Base-by-base conservation (phyloP, 2,113 vertebrate species). In the Irena cyanogastra region DNA sequence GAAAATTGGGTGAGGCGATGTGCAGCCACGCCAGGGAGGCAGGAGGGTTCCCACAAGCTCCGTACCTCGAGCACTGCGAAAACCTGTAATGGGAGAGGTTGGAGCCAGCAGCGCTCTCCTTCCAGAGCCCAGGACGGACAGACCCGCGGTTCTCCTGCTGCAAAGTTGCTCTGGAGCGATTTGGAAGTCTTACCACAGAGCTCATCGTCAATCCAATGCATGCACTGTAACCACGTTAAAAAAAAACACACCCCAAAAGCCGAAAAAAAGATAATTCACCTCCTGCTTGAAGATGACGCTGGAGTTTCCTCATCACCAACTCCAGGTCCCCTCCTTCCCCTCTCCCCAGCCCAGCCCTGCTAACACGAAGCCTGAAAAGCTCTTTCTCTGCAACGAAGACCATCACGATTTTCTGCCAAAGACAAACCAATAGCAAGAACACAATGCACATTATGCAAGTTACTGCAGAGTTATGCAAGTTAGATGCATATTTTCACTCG, bases 391-490 rank as follows among this genome's bases (percentile, higher is more conserved):
- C 68, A 68, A 64, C 1, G 45, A 80, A 85, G 35, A 89, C 85
- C 83, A 83, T 22, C 4, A 2, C 1, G 68, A 83, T 88, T 89
- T 93, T 93, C 87, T 80, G 80, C 89, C 41, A 7, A 90, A 92
- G 76, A 86, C 86, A 95, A 92, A 77, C 89, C 91, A 90, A 88
- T 0, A 86, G 86, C 93, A 89, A 59, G 89, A 94, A 95, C 83
- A 96, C 94, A 95, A 94, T 81, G 72, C 68, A 81, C 6, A 95
- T 97, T 97, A 96, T 97, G 95, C 96, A 96, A 96, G 96, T 96
- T 95, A 66, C 95, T 96, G 95, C 96, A 97, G 89, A 96, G 95
- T 97, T 97, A 97, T 95, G 96, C 96, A 97, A 97, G 96, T 96
- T 93, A 78, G 14, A 97, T 93, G 95, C 94, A 93, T 95, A 89